Evolutionary conservation across 2,888 invertebrate genomes (phyloP).

Genomic region (Dicyrtoma fusca): DNA sequence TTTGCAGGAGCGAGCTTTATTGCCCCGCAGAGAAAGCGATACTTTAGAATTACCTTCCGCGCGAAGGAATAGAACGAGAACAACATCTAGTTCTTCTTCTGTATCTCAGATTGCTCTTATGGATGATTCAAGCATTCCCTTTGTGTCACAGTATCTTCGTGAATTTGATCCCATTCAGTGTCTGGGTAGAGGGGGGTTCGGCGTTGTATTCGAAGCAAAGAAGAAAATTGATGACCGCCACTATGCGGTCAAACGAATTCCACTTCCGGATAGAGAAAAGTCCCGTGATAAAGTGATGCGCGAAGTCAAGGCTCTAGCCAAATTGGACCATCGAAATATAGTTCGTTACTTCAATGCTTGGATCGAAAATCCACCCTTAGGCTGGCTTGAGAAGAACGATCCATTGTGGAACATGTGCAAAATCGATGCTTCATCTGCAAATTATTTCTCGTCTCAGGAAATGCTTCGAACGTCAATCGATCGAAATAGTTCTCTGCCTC

Average conservation of each 20-base stretch:
- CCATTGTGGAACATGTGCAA: slow-evolving; percentile 63
- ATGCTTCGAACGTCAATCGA: too few species aligned
- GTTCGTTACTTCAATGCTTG: slow-evolving; percentile 95
- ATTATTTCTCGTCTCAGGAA: slow-evolving; percentile 22
- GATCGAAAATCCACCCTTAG: slow-evolving; percentile 87
- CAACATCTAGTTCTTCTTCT: slow-evolving; percentile 43
- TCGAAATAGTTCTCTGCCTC: slow-evolving; percentile 18
- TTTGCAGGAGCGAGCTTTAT: slow-evolving; percentile 20
- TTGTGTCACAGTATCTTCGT: slow-evolving; percentile 72
- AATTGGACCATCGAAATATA: slow-evolving; percentile 91
- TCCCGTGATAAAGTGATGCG: slow-evolving; percentile 86
- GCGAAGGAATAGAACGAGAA: slow-evolving; percentile 38
- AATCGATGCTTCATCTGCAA: slow-evolving; percentile 4
- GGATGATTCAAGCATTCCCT: slow-evolving; percentile 56
- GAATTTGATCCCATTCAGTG: slow-evolving; percentile 84
- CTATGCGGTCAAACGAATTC: slow-evolving; percentile 94
- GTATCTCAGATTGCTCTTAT: slow-evolving; percentile 43
- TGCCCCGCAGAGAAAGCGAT: slow-evolving; percentile 10
- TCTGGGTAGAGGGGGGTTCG: slow-evolving; percentile 90
- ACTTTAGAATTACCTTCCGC: slow-evolving; percentile 2
- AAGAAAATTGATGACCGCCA: slow-evolving; percentile 92
- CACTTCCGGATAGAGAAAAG: slow-evolving; percentile 78
- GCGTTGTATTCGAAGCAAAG: slow-evolving; percentile 91
- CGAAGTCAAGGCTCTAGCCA: slow-evolving; percentile 92
- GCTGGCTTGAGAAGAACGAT: slow-evolving; percentile 84